Conservation (phyloP, 1,140 invertebrate species). For the Holotrichia oblita region DNA sequence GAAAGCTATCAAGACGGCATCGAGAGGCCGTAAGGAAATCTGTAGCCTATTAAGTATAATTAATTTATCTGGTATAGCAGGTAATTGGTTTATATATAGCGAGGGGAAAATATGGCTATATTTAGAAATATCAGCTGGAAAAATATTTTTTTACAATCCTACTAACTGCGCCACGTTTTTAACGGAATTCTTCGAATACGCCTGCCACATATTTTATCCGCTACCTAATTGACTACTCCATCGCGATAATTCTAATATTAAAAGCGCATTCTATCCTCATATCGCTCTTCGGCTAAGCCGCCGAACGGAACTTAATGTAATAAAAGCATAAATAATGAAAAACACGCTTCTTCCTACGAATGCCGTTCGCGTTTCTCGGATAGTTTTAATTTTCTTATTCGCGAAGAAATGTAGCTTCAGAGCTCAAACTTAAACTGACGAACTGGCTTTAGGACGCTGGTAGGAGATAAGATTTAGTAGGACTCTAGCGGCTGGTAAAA, state of each 20-base stretch:
- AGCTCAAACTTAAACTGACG: no score
- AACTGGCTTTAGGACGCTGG: no score
- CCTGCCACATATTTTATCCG: no score
- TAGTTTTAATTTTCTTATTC: background rate
- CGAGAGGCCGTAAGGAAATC: background rate
- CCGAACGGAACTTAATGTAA: background rate
- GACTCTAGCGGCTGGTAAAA: background rate
- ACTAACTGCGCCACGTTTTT: background rate
- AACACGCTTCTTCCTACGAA: background rate
- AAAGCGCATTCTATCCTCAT: background rate
- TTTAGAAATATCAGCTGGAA: background rate
- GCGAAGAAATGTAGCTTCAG: background rate
- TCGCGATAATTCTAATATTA: constrained; percentile 15
- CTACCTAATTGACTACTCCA: background rate
- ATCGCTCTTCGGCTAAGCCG: background rate
- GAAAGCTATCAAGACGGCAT: constrained; percentile 1
- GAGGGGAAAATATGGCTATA: background rate
- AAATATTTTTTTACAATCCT: background rate
- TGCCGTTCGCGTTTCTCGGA: background rate
- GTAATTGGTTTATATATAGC: background rate
- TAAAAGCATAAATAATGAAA: background rate
- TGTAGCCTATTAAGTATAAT: background rate
- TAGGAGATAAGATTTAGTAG: background rate
- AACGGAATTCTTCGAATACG: no score
- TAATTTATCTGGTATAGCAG: background rate